Percentiles rank a stretch among this genome's conserved stretches.
These are phyloP conservation scores for Sialis lutaria DNA, from an alignment of 2,888 invertebrate genomes.

Conservation along the genomic window DNA sequence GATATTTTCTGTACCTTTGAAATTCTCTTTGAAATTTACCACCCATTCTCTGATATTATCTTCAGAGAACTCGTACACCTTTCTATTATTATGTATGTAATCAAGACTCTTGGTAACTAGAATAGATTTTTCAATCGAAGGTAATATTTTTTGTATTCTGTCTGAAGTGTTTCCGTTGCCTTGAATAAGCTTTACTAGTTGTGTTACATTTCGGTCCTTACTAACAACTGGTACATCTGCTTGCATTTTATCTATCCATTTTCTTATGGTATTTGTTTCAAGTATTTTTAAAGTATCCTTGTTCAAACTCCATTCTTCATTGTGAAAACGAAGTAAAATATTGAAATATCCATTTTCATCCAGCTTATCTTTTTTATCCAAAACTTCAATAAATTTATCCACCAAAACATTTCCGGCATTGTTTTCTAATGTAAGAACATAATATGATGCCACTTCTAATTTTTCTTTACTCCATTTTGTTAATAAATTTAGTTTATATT, in stretches of 20 bases:
- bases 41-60: constrained; percentile 5
- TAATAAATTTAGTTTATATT: constrained; percentile 7
- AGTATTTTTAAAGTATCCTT: constrained; percentile 6
- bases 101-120: neutral
- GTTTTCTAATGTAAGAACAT: constrained; percentile 9
- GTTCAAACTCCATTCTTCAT: constrained; percentile 8
- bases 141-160: neutral
- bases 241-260: constrained; percentile 4
- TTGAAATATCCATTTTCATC: constrained; percentile 1
- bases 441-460: constrained; percentile 9
- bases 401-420: constrained; percentile 5
- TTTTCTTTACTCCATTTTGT: constrained; percentile 8
- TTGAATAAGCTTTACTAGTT: neutral
- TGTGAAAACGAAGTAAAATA: constrained; percentile 8
- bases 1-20: neutral
- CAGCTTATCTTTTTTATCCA: constrained; percentile 6
- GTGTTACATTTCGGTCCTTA: neutral
- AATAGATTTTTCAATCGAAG: constrained; percentile 2
- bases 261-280: neutral
- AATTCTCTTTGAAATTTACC: neutral
- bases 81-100: neutral
- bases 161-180: neutral
- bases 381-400: constrained; percentile 6
- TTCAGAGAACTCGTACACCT: neutral
- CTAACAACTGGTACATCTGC: constrained; percentile 6